Conservation (phyloP, 2,888 invertebrate genomes). For the Yponomeuta sedellus region DNA sequence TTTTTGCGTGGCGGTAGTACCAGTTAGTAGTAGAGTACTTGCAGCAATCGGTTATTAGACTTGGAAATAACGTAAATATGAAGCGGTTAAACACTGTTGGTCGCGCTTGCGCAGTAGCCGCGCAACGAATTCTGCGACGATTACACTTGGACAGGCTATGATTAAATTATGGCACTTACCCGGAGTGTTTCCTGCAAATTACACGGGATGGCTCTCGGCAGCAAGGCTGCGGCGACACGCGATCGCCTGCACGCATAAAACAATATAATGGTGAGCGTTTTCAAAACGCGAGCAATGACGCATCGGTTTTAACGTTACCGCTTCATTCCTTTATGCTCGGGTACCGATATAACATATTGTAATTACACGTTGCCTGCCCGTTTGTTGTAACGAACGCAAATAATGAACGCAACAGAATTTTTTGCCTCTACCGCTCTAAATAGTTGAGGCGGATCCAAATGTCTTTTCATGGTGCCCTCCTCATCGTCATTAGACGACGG, state of each 20-base stretch:
- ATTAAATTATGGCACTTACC: constrained; percentile 74
- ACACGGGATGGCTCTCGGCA: constrained; percentile 64
- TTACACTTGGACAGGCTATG: constrained; percentile 67
- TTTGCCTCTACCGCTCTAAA: constrained; percentile 8
- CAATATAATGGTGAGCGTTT: constrained; percentile 50
- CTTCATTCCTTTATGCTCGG: constrained; percentile 44
- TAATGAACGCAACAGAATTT: not conserved
- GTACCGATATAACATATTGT: constrained; percentile 13
- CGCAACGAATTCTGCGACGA: constrained; percentile 66
- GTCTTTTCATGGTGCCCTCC: not conserved
- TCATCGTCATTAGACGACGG: too few relatives aligned
- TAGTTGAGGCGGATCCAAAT: constrained; percentile 7
- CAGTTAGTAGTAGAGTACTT: not conserved
- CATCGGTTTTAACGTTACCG: constrained; percentile 65
- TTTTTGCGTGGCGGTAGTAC: not conserved
- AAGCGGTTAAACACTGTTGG: constrained; percentile 31
- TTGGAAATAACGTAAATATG: constrained; percentile 13
- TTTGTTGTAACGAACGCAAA: constrained; percentile 12
- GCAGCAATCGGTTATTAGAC: constrained; percentile 5
- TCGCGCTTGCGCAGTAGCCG: constrained; percentile 54
- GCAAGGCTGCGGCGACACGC: constrained; percentile 69
- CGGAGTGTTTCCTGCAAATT: constrained; percentile 74
- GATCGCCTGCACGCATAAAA: constrained; percentile 66
- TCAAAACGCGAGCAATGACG: constrained; percentile 59
- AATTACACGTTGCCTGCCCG: constrained; percentile 12